Base-by-base conservation (phyloP, 64 coral and sea anemone genomes). In the Pachyseris speciosa region DNA sequence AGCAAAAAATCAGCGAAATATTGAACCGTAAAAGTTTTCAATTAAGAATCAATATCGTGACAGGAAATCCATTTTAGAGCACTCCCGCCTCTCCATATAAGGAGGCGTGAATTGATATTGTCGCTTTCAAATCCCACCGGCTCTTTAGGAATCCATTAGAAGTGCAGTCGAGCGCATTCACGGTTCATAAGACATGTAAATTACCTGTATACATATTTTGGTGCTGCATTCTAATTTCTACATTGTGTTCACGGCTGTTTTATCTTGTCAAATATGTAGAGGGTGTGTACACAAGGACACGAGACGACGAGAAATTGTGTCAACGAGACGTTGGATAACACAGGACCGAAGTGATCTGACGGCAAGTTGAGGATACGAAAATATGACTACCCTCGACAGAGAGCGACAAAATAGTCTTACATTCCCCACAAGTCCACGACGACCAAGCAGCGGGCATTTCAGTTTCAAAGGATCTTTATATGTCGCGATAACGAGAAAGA, bases 401-500 rank as follows among this genome's bases (percentile, higher is more conserved):
- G 77, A 81, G 25, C 67, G 34, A 22, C 77, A 61, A 7, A 20
- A 31, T 24, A 81, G 52, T 37, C 6, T 81, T 5, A 81, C 19
- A 2, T 39, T 22, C 8, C 41, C 87, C 1, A 42, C 17, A 27
- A 86, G 70, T 32, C 90, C 83, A 30, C 40, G 26, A 5, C 1
- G 40, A 57, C 25, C 53, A 24, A 76, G 59, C 33, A 87, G 17
- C 60, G 77, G 49, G 3, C 22, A 57, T 17, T 79, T 86, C 16
- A 92, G 87, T 45, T 84, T 96, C 15, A 89, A 65, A 79, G 93
- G 95, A 79, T 96, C 95, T 15, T 51, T 81, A 27, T 89, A 96
- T 32, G 87, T 96, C 34, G 90, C 90, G 64, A 85, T 9, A 80
- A 92, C 30, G 89, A 95, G 80, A 95, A 95, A 92, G 90, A 95